Percentiles rank a stretch among this genome's conserved stretches.
Conservation (phyloP, 2,888 invertebrate species). For the Calliphora vomitoria region DNA sequence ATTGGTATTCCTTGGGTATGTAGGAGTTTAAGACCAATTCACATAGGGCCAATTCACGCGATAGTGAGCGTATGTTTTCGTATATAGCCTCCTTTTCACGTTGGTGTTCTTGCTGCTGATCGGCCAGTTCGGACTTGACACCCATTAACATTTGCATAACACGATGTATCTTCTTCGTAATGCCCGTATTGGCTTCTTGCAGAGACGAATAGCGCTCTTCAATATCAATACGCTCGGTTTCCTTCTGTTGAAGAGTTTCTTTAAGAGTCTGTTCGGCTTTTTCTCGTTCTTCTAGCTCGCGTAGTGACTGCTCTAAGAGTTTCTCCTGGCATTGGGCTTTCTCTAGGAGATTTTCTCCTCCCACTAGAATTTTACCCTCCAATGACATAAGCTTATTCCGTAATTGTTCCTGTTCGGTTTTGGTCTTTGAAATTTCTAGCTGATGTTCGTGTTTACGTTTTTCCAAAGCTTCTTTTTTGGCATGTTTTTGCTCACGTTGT, state of each 20-base stretch:
- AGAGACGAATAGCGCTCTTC: conserved; percentile 97
- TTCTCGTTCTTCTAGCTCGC: conserved; percentile 91
- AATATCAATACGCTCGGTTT: conserved; percentile 96
- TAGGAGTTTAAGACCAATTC: conserved; percentile 96
- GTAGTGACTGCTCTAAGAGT: conserved; percentile 93
- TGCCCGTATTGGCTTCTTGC: conserved; percentile 97
- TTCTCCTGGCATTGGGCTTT: conserved; percentile 97
- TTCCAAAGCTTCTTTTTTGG: conserved; percentile 88
- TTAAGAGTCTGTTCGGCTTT: conserved; percentile 92
- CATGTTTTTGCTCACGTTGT: conserved; percentile 85
- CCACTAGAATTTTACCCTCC: conserved; percentile 98
- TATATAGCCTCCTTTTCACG: conserved; percentile 98
- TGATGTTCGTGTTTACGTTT: conserved; percentile 89
- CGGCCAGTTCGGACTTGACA: conserved; percentile 92
- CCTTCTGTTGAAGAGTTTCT: conserved; percentile 93
- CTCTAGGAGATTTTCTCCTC: conserved; percentile 98
- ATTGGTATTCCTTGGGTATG: conserved; percentile 97
- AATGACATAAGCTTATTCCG: conserved; percentile 94
- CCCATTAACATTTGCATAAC: conserved; percentile 94
- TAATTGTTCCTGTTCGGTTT: conserved; percentile 92
- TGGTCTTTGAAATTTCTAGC: conserved; percentile 90
- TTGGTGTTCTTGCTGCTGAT: conserved; percentile 97
- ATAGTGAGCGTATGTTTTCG: conserved; percentile 95
- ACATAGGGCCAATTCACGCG: conserved; percentile 95
- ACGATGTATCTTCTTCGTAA: conserved; percentile 96